phyloP scores from a whole-genome alignment of 23 tunicate genomes.

The Styela plicata region DNA sequence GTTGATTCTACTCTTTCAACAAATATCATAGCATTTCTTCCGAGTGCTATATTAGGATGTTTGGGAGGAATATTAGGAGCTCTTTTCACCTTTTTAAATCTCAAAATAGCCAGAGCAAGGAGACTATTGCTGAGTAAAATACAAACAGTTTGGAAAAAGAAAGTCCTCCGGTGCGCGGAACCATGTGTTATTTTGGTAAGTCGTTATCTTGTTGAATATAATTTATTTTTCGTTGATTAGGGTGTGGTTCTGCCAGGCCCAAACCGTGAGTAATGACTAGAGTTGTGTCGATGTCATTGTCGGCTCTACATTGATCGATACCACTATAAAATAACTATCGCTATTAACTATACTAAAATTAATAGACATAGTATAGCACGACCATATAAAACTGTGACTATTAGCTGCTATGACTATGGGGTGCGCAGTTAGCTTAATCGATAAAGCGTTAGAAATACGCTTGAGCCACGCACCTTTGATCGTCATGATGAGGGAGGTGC shows the following conservation, averaged over 20 bases:
- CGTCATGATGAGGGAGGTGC: no score
- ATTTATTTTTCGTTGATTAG: no score
- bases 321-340: no score
- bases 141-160: slow-evolving; percentile 29
- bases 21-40: slow-evolving; percentile 76
- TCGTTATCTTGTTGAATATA: background rate
- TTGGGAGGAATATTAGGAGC: slow-evolving; percentile 92
- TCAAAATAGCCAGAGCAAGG: slow-evolving; percentile 76
- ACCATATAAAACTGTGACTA: no score
- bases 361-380: no score
- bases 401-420: no score
- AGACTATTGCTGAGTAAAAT: slow-evolving; percentile 57
- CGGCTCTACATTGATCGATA: background rate
- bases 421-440: no score
- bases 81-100: slow-evolving; percentile 80
- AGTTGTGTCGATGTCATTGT: background rate
- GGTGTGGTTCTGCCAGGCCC: no score
- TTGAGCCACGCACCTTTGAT: no score
- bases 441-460: no score
- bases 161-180: slow-evolving; percentile 65
- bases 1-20: slow-evolving; percentile 68
- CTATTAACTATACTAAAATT: no score
- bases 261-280: no score
- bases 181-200: slow-evolving; percentile 84
- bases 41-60: slow-evolving; percentile 75